Evolutionary conservation across 2,888 invertebrate species (phyloP).

Genomic region (Mylabris sibirica): DNA sequence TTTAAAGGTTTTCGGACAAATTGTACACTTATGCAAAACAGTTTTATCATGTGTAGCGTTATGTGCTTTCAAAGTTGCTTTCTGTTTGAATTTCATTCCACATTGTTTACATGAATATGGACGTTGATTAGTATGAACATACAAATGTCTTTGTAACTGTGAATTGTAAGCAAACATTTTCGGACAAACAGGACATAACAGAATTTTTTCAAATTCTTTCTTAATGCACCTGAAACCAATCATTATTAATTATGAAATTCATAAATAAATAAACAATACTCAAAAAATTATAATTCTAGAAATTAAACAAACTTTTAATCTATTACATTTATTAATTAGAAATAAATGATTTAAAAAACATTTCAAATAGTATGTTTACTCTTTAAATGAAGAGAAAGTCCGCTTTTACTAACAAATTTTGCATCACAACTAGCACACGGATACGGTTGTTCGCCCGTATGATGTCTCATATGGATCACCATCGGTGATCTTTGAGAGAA

Average conservation of each 20-base stretch:
- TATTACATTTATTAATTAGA: no score
- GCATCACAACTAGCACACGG: slow-evolving; percentile 56
- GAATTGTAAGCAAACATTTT: slow-evolving; percentile 69
- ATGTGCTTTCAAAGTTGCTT: slow-evolving; percentile 37
- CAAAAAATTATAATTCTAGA: neutral
- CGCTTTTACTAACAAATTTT: slow-evolving; percentile 48
- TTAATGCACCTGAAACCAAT: neutral
- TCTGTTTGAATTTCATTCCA: slow-evolving; percentile 46
- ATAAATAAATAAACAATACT: neutral
- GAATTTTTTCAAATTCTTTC: neutral
- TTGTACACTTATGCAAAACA: neutral
- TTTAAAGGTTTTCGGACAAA: neutral
- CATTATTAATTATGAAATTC: neutral
- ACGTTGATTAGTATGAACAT: slow-evolving; percentile 63
- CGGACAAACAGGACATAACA: slow-evolving; percentile 59
- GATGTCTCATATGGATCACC: slow-evolving; percentile 49
- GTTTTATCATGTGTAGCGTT: neutral
- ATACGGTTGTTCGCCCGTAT: slow-evolving; percentile 53
- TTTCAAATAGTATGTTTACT: slow-evolving; percentile 40
- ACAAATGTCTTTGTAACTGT: slow-evolving; percentile 64
- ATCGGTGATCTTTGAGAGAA: slow-evolving; percentile 53
- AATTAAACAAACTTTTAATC: no score
- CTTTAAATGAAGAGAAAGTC: slow-evolving; percentile 47
- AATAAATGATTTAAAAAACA: no score
- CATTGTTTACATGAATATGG: slow-evolving; percentile 52